These are phyloP conservation scores for Apamea crenata DNA, from an alignment of 2,888 invertebrate genomes.

Conservation along the genomic window DNA sequence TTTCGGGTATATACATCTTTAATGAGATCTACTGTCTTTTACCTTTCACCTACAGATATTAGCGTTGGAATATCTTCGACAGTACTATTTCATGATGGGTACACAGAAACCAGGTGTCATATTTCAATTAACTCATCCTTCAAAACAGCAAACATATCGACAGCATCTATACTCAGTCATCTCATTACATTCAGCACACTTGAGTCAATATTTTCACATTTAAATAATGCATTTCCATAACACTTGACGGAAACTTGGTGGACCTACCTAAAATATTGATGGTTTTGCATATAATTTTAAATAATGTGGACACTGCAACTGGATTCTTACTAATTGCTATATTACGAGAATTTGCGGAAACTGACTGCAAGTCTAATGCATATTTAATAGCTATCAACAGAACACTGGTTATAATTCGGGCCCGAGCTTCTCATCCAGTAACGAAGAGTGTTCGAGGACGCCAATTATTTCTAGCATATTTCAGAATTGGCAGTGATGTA, in stretches of 20 bases:
- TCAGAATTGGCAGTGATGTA: conserved; percentile 26
- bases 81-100: neutral
- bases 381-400: conserved; percentile 41
- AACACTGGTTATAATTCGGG: conserved; percentile 37
- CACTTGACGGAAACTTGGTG: conserved; percentile 15
- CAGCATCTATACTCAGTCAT: conserved; percentile 19
- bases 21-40: no score
- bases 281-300: neutral
- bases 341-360: conserved; percentile 21
- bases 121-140: conserved; percentile 44
- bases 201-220: conserved; percentile 33
- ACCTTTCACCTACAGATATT: no score
- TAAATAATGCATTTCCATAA: conserved; percentile 34
- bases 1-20: no score
- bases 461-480: conserved; percentile 49
- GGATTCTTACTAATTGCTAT: conserved; percentile 8
- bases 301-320: conserved; percentile 14
- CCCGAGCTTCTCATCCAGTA: neutral
- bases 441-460: conserved; percentile 24
- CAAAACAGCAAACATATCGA: conserved; percentile 25
- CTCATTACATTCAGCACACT: conserved; percentile 25
- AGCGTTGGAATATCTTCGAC: neutral
- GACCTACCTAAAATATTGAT: neutral
- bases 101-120: conserved; percentile 3
- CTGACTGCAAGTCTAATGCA: conserved; percentile 32